A percentile compares a stretch with the other conserved stretches of the same genome.
Conservation (phyloP, 53 echinoderm and acorn worm species). For the Zoroaster sp. region DNA sequence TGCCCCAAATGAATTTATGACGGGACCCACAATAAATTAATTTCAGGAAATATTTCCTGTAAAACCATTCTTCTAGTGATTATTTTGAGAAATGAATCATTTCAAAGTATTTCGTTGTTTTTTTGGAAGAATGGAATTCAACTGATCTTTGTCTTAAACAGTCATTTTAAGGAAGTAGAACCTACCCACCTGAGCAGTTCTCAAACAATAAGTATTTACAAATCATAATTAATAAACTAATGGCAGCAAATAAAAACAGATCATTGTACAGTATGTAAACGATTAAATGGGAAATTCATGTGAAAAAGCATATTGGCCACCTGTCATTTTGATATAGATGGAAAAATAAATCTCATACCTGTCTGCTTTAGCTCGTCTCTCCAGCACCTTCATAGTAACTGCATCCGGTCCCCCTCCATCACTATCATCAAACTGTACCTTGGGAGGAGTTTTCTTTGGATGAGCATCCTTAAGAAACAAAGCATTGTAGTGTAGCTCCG, state of each 20-base stretch:
- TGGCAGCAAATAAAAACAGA: not conserved
- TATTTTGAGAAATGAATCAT: no score
- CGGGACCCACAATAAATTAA: no score
- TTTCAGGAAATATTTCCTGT: no score
- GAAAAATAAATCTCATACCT: not conserved
- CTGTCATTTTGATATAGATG: not conserved
- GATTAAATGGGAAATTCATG: not conserved
- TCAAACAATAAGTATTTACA: not conserved
- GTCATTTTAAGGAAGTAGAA: no score
- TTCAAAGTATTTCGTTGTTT: no score
- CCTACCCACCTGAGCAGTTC: not conserved
- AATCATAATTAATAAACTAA: not conserved
- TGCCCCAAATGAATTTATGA: no score
- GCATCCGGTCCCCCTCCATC: constrained; percentile 62
- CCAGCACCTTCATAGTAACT: constrained; percentile 42
- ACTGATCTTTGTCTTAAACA: no score
- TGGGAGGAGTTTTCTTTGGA: constrained; percentile 36
- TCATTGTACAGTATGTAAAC: no score
- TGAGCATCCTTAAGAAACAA: constrained; percentile 80
- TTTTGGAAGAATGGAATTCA: no score
- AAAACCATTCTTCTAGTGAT: no score
- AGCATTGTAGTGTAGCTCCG: constrained; percentile 88
- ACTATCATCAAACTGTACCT: constrained; percentile 13
- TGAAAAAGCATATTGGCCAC: not conserved
- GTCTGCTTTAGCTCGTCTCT: not conserved